Conservation (phyloP, 30 jellyfish, hydroid and myxozoan species). For the Aurelia sp. region DNA sequence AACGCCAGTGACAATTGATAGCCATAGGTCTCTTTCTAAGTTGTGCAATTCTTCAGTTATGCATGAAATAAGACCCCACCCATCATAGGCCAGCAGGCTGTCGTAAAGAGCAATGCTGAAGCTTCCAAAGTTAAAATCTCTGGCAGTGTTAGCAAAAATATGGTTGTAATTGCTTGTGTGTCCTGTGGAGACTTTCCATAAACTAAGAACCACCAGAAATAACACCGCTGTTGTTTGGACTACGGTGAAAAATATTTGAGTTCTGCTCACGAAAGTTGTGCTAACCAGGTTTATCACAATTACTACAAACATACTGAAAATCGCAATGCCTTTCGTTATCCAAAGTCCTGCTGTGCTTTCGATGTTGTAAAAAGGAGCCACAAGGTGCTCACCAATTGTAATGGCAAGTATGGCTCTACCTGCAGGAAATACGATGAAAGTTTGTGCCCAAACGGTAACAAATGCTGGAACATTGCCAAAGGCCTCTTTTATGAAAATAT, state of each 20-base stretch:
- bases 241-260: conserved; percentile 27
- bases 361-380: conserved; percentile 36
- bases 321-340: conserved; percentile 24
- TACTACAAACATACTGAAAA: not conserved
- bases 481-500: too few species aligned
- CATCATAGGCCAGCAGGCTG: conserved; percentile 45
- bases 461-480: too few species aligned
- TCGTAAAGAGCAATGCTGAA: conserved; percentile 40
- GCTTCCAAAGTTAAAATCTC: conserved; percentile 1
- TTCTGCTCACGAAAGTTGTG: conserved; percentile 17
- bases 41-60: conserved; percentile 49
- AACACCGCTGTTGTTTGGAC: conserved; percentile 13
- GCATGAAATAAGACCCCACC: conserved; percentile 50
- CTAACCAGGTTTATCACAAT: conserved; percentile 5
- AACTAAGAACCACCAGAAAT: conserved; percentile 13
- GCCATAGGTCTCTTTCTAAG: conserved; percentile 38
- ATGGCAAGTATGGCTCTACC: conserved; percentile 21
- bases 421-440: conserved; percentile 1
- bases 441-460: too few species aligned
- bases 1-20: conserved; percentile 27
- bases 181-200: conserved; percentile 28
- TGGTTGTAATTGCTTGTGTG: conserved; percentile 8
- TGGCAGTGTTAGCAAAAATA: not conserved
- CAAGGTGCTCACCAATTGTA: conserved; percentile 22
- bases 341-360: conserved; percentile 12